Base-by-base conservation (phyloP, 2,113 vertebrate species). In the Phainopepla nitens region DNA sequence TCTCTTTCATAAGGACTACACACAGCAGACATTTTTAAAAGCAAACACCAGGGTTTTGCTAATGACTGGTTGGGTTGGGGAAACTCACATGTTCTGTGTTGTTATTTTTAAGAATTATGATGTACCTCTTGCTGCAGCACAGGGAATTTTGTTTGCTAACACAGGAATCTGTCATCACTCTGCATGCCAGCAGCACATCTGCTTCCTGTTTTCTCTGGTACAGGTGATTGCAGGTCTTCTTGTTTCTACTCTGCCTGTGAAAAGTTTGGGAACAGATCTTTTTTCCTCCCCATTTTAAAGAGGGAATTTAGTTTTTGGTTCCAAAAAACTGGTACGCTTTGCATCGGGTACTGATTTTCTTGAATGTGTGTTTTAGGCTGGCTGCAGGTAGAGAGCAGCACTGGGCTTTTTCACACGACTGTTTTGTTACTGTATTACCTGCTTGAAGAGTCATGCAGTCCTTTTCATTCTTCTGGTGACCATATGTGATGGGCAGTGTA, bases 151-250 rank as follows among this genome's bases (percentile, higher is more conserved):
- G 5, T 82, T 84, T 79, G 61, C 54, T 92, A 83, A 29, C 41
- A 33, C 23, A 45, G 47, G 28, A 10, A 27, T 68, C 49, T 62
- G 15, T 77, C 84, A 81, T 36, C 39, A 21, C 20, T 53, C 66
- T 18, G 41, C 62, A 73, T 88, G 53, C 62, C 62, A 86, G 44
- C 58, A 73, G 47, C 45, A 87, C 81, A 93, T 95, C 84, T 96
- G 93, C 79, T 91, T 97, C 94, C 94, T 96, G 90, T 96, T 93
- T 93, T 87, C 60, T 87, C 22, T 90, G 58, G 44, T 65, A 42
- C 3, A 90, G 73, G 69, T 93, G 62, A 90, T 58, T 61, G 17
- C 45, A 90, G 65, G 36, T 79, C 62, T 78, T 88, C 45, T 84
- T 41, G 66, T 73, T 92, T 61, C 13, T 72, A 58, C 35, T 72